Base-by-base conservation (phyloP, 2,113 vertebrate species). In the Proterorhinus semilunaris region DNA sequence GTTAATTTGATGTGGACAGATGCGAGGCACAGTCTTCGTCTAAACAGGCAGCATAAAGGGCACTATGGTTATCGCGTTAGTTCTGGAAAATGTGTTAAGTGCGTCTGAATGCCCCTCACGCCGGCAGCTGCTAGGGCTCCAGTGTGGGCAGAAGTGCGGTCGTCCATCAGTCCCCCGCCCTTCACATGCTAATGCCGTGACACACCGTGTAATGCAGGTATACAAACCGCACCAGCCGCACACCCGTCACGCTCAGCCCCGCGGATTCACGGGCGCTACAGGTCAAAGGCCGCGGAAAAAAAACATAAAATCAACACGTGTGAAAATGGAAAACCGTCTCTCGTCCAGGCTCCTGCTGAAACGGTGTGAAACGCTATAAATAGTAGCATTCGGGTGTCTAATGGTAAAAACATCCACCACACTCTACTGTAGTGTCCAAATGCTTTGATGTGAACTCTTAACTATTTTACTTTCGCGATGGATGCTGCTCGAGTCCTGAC, bases 161-260 rank as follows among this genome's bases (percentile, higher is more conserved):
- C 78, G 75, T 80, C 70, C 13, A 54, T 70, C 77, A 72, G 74
- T 27, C 13, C 36, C 58, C 27, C 57, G 48, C 57, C 62, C 81
- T 75, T 75, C 66, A 73, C 66, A 71, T 76, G 78, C 36, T 75
- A 72, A 80, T 71, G 59, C 58, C 45, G 62, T 75, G 62, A 65
- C 70, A 54, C 45, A 42, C 63, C 72, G 65, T 69, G 80, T 68
- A 77, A 76, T 73, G 65, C 74, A 71, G 74, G 49, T 66, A 61
- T 15, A 55, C 9, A 50, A 59, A 58, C 11, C 27, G 15, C 55
- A 42, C 55, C 72, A 12, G 67, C 72, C 36, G 16, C 57, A 48
- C 57, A 48, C 42, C 42, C 10, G 42, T 52, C 62, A 67, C 59
- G 55, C 49, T 63, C 62, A 66, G 21, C 65, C 65, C 54, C 36